These are phyloP conservation scores for Electrona antarctica DNA, from an alignment of 2,113 vertebrate species.

Conservation along the genomic window DNA sequence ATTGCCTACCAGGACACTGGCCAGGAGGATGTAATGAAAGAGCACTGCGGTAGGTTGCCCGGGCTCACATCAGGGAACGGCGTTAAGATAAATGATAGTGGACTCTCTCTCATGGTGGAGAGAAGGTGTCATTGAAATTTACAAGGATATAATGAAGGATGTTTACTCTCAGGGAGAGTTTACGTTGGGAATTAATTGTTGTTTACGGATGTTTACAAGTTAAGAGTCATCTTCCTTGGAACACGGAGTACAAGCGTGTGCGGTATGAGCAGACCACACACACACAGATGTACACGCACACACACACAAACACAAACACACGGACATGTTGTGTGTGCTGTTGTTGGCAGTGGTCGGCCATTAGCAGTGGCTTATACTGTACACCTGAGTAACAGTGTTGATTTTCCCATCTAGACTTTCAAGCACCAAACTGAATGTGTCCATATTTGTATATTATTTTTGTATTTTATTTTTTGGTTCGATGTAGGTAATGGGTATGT, in stretches of 20 bases:
- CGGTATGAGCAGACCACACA: not conserved
- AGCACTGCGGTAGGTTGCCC: not conserved
- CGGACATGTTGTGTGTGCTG: too few species aligned
- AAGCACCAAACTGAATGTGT: too few species aligned
- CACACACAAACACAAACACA: too few species aligned
- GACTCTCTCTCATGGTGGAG: constrained; percentile 1
- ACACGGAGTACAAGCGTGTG: not conserved
- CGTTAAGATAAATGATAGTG: constrained; percentile 17
- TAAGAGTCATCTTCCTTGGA: not conserved
- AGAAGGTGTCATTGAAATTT: constrained; percentile 17
- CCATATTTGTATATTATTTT: too few species aligned
- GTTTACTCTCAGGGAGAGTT: constrained; percentile 4
- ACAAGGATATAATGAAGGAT: not conserved
- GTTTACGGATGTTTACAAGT: constrained; percentile 25
- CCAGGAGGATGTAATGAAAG: constrained; percentile 11
- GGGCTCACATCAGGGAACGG: not conserved
- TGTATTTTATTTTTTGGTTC: too few species aligned
- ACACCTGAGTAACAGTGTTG: too few species aligned
- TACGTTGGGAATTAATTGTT: not conserved
- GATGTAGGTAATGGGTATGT: too few species aligned
- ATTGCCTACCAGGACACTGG: constrained; percentile 38
- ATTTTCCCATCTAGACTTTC: too few species aligned
- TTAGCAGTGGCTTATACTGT: too few species aligned
- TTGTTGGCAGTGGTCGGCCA: too few species aligned
- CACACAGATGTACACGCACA: constrained; percentile 10